Conservation (phyloP, 2,113 vertebrate species). For the Dipodomys spectabilis region DNA sequence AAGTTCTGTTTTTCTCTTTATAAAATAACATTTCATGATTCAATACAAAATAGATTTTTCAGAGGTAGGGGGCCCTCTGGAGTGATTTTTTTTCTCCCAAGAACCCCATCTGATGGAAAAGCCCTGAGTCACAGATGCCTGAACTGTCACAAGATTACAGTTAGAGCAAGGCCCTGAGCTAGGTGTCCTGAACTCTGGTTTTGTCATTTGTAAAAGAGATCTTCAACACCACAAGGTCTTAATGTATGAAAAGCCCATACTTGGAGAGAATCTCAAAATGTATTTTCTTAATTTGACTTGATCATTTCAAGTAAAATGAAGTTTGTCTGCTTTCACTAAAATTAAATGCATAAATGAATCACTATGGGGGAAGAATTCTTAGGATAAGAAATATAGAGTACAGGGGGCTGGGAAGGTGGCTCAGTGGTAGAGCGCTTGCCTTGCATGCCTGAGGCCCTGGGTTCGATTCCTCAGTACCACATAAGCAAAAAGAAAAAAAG, state of each 20-base stretch:
- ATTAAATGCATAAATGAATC: neutral
- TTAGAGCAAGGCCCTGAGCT: too few relatives aligned
- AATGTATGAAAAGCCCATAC: neutral
- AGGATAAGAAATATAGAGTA: neutral
- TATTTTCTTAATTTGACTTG: slow-evolving; percentile 22
- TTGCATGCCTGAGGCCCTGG: too few relatives aligned
- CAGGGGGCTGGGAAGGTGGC: too few relatives aligned
- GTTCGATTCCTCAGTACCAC: too few relatives aligned
- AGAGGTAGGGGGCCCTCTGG: neutral
- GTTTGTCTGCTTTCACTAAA: neutral
- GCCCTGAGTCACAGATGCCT: neutral
- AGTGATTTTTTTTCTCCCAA: neutral
- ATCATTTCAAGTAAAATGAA: neutral
- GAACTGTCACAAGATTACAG: neutral
- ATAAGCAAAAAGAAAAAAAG: too few relatives aligned
- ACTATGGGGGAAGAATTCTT: neutral
- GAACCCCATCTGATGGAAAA: neutral
- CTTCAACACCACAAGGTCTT: neutral
- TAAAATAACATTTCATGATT: neutral
- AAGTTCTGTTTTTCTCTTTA: neutral
- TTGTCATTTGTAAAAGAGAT: neutral
- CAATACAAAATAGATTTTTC: neutral
- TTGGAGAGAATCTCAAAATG: neutral
- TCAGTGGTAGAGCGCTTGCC: too few relatives aligned
- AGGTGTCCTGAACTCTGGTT: neutral